Percentiles rank a stretch among this genome's conserved stretches.
Evolutionary conservation across 2,797 vertebrate genomes (phyloP).

Genomic region (Tachyglossus aculeatus): DNA sequence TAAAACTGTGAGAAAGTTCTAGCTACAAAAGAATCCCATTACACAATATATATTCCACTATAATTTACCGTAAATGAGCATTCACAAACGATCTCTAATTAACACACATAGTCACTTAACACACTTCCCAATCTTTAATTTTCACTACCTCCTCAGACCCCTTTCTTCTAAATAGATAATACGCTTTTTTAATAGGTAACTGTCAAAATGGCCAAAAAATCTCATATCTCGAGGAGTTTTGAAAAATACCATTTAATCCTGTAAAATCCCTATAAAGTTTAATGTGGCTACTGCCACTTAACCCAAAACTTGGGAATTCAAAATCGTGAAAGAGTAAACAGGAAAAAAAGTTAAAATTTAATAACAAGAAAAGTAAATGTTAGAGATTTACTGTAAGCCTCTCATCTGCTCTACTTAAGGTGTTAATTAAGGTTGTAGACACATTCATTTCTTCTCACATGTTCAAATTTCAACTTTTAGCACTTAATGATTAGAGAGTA

Average conservation of each 20-base stretch:
- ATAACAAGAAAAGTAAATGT: constrained; percentile 11
- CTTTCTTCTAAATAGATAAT: constrained; percentile 29
- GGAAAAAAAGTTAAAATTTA: constrained; percentile 20
- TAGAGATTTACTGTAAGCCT: neutral
- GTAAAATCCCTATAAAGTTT: constrained; percentile 17
- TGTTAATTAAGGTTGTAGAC: constrained; percentile 62
- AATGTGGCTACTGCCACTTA: neutral
- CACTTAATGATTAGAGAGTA: constrained; percentile 67
- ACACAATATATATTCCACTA: constrained; percentile 55
- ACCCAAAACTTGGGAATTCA: neutral
- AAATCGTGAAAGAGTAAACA: neutral
- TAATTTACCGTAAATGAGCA: constrained; percentile 63
- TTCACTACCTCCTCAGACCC: constrained; percentile 21
- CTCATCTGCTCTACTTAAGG: constrained; percentile 35
- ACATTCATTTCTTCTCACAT: constrained; percentile 73
- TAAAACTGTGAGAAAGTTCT: constrained; percentile 46
- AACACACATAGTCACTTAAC: constrained; percentile 47
- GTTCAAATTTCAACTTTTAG: constrained; percentile 69
- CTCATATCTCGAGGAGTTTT: neutral
- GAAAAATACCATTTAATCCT: neutral
- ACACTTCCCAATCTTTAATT: constrained; percentile 53
- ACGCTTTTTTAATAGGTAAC: neutral
- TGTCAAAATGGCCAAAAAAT: constrained; percentile 6
- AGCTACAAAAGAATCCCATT: constrained; percentile 50
- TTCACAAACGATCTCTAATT: constrained; percentile 68